phyloP scores from a whole-genome alignment of 2,797 vertebrate genomes.

The Gymnopithys bicolor region DNA sequence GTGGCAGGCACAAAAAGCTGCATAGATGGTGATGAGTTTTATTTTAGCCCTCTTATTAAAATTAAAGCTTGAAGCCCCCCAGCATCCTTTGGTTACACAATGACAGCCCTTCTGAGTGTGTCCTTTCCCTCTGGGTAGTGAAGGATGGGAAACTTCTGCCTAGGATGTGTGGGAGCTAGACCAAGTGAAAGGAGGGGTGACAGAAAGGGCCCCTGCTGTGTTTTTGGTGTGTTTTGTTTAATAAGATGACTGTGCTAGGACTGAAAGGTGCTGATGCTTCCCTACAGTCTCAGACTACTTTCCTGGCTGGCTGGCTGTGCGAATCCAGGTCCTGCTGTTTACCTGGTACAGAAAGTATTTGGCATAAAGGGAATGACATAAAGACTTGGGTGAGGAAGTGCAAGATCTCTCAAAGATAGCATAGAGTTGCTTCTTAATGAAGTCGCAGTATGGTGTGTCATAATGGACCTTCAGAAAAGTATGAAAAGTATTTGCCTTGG shows the following conservation, averaged over 20 bases:
- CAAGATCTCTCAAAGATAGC: slow-evolving; percentile 16
- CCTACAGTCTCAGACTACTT: neutral
- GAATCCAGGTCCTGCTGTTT: neutral
- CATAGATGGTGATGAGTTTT: neutral
- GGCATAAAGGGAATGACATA: neutral
- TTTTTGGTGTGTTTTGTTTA: neutral
- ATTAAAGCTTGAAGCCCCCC: neutral
- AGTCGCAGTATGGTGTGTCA: neutral
- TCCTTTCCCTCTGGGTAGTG: neutral
- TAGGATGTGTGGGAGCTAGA: neutral
- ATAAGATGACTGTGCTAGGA: neutral
- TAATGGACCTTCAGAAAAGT: slow-evolving; percentile 9
- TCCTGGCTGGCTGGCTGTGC: neutral
- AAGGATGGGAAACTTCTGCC: neutral
- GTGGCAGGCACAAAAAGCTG: neutral
- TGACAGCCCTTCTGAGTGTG: neutral
- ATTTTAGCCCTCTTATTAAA: neutral
- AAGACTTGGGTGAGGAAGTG: slow-evolving; percentile 1
- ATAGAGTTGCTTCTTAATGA: neutral
- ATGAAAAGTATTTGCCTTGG: neutral
- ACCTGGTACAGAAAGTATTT: neutral
- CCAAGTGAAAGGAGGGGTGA: neutral
- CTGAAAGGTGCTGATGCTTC: neutral
- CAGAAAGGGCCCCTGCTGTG: neutral
- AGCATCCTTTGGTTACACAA: neutral